Evolutionary conservation across 2,888 invertebrate species (phyloP).

Genomic region (Cheilosia vernalis): DNA sequence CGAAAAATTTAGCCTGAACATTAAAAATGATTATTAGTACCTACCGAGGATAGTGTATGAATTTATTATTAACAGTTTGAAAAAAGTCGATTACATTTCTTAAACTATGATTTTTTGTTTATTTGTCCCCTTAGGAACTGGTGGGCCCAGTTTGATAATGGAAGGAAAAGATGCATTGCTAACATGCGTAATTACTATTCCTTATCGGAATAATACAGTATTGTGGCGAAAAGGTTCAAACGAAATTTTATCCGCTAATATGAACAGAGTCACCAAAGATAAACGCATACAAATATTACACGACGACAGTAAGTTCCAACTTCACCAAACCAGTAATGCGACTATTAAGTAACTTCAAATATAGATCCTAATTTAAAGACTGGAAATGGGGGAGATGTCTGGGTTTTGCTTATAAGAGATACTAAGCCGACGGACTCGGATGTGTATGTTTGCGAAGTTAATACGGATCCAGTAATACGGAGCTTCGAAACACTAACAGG

Average conservation of each 20-base stretch:
- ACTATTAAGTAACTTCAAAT: slow-evolving; percentile 15
- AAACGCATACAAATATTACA: slow-evolving; percentile 89
- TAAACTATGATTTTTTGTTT: background rate
- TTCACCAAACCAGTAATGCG: background rate
- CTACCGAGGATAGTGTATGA: too few species aligned
- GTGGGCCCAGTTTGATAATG: slow-evolving; percentile 84
- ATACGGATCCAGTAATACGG: slow-evolving; percentile 90
- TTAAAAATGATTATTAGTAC: too few species aligned
- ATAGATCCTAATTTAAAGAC: slow-evolving; percentile 81
- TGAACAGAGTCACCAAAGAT: slow-evolving; percentile 90
- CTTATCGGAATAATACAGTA: slow-evolving; percentile 86
- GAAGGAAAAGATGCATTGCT: slow-evolving; percentile 91
- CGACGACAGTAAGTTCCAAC: slow-evolving; percentile 87
- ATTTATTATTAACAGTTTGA: background rate
- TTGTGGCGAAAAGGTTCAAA: slow-evolving; percentile 90
- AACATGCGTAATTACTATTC: slow-evolving; percentile 90
- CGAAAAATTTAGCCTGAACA: too few species aligned
- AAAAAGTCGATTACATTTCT: background rate
- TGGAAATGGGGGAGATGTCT: slow-evolving; percentile 90
- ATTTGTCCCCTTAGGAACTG: slow-evolving; percentile 79
- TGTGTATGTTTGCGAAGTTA: slow-evolving; percentile 92
- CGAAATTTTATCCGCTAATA: slow-evolving; percentile 90
- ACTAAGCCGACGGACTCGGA: slow-evolving; percentile 89
- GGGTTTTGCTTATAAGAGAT: slow-evolving; percentile 91
- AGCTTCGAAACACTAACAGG: slow-evolving; percentile 92